Evolutionary conservation across 2,888 invertebrate species (phyloP), one percentile per base, ranked within the genome.

Genomic region (Trimorus sp.): DNA sequence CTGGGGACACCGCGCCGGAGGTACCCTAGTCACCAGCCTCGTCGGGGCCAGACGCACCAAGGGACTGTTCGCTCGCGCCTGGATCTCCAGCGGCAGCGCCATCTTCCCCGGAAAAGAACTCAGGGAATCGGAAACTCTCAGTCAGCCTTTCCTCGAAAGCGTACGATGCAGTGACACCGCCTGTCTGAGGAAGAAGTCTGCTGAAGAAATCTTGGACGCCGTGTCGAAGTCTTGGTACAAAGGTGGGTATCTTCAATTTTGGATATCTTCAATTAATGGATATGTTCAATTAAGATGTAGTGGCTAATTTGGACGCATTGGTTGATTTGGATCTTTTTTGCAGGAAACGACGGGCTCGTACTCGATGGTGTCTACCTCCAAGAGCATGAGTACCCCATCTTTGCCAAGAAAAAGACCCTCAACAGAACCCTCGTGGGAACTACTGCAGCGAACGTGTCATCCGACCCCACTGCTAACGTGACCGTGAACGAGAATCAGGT

Each of bases 1-100:
- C 48, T 93, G 97, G 86, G 98, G 97, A 0, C 97, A 97, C 89
- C 94, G 96, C 26, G 96, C 97, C 0, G 97, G 97, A 0, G 97
- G 96, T 0, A 97, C 97, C 0, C 91, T 97, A 12, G 96, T 96
- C 0, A 95, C 97, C 0, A 96, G 96, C 0, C 92, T 98, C 51
- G 94, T 95, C 88, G 92, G 95, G 83, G 90, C 93, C 11, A 94
- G 90, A 84, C 92, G 93, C 73, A 93, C 94, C 2, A 94, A 94
- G 68, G 63, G 54, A 6, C 92, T 97, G 5, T 97, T 97, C 88
- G 93, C 95, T 0, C 93, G 95, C 65, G 96, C 95, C 5, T 97
- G 97, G 97, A 94, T 96, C 0, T 95, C 97, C 0, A 96, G 96
- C 1, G 94, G 96, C 0, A 95, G 96, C 0, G 95, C 95, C 0